Evolutionary conservation across 92 coral and sea anemone genomes (phyloP).

Genomic region (Palythoa caribaeorum): DNA sequence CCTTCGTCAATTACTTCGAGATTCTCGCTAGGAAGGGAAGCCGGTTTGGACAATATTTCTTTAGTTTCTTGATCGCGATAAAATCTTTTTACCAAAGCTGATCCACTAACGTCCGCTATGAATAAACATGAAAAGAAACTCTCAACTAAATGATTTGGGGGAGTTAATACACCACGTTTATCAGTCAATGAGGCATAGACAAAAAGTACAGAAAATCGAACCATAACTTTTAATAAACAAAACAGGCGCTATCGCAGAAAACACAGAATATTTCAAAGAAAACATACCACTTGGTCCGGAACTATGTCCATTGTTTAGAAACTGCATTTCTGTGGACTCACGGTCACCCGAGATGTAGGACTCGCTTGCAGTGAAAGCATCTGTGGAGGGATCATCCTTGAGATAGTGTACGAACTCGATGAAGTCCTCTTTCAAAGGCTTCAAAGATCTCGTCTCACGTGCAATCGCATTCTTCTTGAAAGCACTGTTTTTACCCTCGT

Average conservation of each 20-base stretch:
- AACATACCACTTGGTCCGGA: conserved; percentile 10
- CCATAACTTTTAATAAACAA: no score
- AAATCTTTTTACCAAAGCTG: conserved; percentile 76
- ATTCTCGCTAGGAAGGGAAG: conserved; percentile 77
- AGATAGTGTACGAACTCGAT: conserved; percentile 34
- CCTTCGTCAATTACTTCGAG: conserved; percentile 11
- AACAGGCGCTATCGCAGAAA: no score
- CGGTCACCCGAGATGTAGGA: conserved; percentile 12
- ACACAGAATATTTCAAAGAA: background rate
- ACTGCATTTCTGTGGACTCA: background rate
- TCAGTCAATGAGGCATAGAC: background rate
- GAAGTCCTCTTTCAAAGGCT: conserved; percentile 24
- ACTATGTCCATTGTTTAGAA: background rate
- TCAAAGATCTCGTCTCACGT: conserved; percentile 16
- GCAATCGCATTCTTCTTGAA: background rate
- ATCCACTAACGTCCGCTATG: conserved; percentile 40
- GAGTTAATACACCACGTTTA: background rate
- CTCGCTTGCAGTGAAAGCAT: background rate
- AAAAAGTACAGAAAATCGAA: background rate
- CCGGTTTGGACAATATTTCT: conserved; percentile 27
- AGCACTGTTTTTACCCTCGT: background rate
- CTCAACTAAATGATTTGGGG: background rate
- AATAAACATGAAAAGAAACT: background rate
- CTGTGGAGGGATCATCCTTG: background rate
- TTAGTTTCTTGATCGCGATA: conserved; percentile 86